Conservation (phyloP, 2,113 vertebrate genomes). For the Equus przewalskii region DNA sequence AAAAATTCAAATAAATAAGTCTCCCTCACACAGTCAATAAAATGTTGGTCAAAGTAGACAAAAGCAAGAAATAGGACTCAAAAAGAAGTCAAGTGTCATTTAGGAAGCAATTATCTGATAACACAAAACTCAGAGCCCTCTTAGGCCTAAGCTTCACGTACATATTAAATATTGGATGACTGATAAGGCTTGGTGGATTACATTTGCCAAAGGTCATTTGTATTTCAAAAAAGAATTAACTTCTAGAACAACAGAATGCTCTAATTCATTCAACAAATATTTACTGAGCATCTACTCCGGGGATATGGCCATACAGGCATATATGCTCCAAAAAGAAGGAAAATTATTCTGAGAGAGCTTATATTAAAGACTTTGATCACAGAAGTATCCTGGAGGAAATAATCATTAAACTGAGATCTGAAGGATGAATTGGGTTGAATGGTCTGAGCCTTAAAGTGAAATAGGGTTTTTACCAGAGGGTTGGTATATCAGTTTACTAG, state of each 20-base stretch:
- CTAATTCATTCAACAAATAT: conserved; percentile 60
- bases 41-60: background rate
- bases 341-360: background rate
- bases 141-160: background rate
- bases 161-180: conserved; percentile 15
- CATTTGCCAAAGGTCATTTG: conserved; percentile 41
- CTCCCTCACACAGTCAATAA: background rate
- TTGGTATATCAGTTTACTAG: background rate
- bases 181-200: conserved; percentile 39
- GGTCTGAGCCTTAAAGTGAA: background rate
- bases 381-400: background rate
- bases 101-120: conserved; percentile 51
- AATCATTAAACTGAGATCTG: conserved; percentile 10
- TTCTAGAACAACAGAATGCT: conserved; percentile 48
- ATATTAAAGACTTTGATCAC: background rate
- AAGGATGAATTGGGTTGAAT: background rate
- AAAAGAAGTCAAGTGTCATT: conserved; percentile 20
- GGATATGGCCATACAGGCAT: too few relatives aligned
- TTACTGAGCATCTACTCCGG: background rate
- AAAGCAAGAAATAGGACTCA: background rate
- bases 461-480: background rate
- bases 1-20: background rate
- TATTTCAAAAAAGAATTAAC: conserved; percentile 27
- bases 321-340: background rate
- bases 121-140: conserved; percentile 18